Evolutionary conservation across 2,797 vertebrate genomes (phyloP).

Genomic region (Sandelia bainsii): DNA sequence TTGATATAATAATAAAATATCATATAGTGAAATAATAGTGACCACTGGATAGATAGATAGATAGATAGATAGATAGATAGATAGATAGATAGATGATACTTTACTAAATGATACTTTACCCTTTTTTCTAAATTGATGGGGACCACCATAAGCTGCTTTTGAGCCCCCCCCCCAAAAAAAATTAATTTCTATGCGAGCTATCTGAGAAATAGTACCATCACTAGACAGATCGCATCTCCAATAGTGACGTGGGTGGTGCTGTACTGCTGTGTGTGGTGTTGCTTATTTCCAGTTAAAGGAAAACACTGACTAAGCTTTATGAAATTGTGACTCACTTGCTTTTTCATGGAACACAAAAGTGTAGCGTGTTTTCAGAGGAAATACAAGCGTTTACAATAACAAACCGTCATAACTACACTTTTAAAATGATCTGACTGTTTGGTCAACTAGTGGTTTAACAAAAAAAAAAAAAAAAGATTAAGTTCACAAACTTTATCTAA

Average conservation of each 20-base stretch:
- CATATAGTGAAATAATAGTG: not conserved
- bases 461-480: not conserved
- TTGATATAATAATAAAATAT: not conserved
- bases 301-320: slow-evolving; percentile 58
- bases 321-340: slow-evolving; percentile 70
- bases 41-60: slow-evolving; percentile 4
- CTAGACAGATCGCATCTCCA: not conserved
- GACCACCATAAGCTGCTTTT: not conserved
- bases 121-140: not conserved
- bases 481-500: too few relatives aligned
- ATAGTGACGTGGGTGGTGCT: slow-evolving; percentile 50
- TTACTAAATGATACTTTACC: too few relatives aligned
- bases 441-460: not conserved
- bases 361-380: slow-evolving; percentile 35
- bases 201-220: slow-evolving; percentile 2
- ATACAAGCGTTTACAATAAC: slow-evolving; percentile 10
- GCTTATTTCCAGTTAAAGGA: slow-evolving; percentile 65
- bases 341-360: slow-evolving; percentile 26
- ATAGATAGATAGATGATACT: slow-evolving; percentile 6
- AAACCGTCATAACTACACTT: not conserved
- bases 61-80: slow-evolving; percentile 11
- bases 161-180: too few relatives aligned
- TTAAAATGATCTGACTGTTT: not conserved
- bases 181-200: not conserved
- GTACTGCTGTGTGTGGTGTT: slow-evolving; percentile 27